Evolutionary conservation across 1,140 invertebrate genomes (phyloP), one percentile per base, ranked within the genome.

Genomic region (Bombus haemorrhoidalis): DNA sequence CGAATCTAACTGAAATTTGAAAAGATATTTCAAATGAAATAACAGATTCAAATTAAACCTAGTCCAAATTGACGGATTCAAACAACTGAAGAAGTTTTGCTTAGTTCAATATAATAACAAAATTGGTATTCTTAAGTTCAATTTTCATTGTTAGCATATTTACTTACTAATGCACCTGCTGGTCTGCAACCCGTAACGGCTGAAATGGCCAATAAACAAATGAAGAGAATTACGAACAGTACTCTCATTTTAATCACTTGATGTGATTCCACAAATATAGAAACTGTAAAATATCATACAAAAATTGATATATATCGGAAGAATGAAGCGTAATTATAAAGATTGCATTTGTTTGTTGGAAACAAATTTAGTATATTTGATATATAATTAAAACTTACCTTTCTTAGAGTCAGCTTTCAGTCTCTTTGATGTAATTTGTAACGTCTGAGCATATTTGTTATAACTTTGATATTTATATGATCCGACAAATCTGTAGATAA

Each of bases 141-240:
- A 74, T 43, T 25, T 32, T 68, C 34, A 59, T 68, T 43, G 39
- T 62, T 39, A 13, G 22, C 1, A 72, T 32, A 18, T 18, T 32
- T 41, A 90, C 90, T 92, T 85, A 92, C 91, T 0, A 28, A 0
- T 1, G 8, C 0, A 0, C 90, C 87, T n/a, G 78, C 74, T 39
- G 72, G 85, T 3, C 2, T 66, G 39, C 90, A 91, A 10, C 73
- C 85, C 18, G 80, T 64, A 4, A 87, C 77, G 2, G 85, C 8
- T 39, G 68, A 47, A 22, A 88, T 4, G 6, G 43, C 72, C 47
- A 92, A 2, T 15, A 91, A 43, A 9, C 71, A 73, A 73, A 74
- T n/a, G 25, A 91, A 25, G 15, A 92, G 32, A n/a, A 89, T n/a
- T n/a, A 81, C n/a, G 15, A 90, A 18, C 2, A 89, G 9, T 64